A percentile compares a stretch with the other conserved stretches of the same genome.
phyloP scores from a whole-genome alignment of 2,797 vertebrate species.

The Staurois parvus region DNA sequence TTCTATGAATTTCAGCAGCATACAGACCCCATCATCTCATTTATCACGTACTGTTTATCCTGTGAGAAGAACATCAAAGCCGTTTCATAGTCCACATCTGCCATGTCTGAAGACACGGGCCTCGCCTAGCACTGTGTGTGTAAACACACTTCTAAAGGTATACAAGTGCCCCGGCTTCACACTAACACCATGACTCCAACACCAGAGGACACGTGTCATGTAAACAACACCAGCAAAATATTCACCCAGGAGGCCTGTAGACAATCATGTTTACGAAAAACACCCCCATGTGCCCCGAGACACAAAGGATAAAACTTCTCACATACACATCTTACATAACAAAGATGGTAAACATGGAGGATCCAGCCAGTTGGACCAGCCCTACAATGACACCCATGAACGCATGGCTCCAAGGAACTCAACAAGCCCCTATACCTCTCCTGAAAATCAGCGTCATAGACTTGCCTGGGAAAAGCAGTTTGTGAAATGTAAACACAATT shows the following conservation, averaged over 20 bases:
- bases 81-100: constrained; percentile 10
- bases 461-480: too few relatives aligned
- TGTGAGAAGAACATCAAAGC: constrained; percentile 2
- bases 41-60: constrained; percentile 25
- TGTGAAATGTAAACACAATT: too few relatives aligned
- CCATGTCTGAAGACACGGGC: background rate
- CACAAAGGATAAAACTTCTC: too few relatives aligned
- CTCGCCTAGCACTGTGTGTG: background rate
- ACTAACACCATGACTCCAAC: background rate
- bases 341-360: too few relatives aligned
- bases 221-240: background rate
- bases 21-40: background rate
- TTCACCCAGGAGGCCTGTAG: too few relatives aligned
- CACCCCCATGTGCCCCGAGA: too few relatives aligned
- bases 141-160: constrained; percentile 25
- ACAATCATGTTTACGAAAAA: too few relatives aligned
- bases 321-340: too few relatives aligned
- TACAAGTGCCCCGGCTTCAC: background rate
- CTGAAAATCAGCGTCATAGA: too few relatives aligned
- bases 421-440: too few relatives aligned
- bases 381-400: too few relatives aligned
- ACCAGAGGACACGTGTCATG: background rate
- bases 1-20: background rate
- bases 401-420: too few relatives aligned
- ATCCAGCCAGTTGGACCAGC: background rate